Evolutionary conservation across 1,140 invertebrate genomes (phyloP).

Genomic region (Saccostrea echinata): DNA sequence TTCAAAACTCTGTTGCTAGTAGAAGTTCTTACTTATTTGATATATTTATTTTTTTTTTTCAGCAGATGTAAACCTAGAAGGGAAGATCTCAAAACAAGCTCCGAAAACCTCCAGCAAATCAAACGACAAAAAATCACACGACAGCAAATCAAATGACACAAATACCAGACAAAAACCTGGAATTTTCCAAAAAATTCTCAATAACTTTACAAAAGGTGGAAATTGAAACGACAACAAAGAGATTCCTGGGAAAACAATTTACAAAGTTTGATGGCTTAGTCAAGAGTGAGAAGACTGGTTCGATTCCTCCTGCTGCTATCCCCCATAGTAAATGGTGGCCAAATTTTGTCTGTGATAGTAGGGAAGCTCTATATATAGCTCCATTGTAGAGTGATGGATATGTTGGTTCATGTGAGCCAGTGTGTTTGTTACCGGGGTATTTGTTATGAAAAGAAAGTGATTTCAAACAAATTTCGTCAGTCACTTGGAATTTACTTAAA

Average conservation of each 20-base stretch:
- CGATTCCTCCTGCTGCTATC: not conserved
- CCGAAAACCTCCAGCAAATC: not conserved
- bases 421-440: not conserved
- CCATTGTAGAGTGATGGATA: no score
- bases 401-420: not conserved
- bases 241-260: not conserved
- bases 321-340: not conserved
- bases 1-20: not conserved
- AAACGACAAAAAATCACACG: not conserved
- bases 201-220: not conserved
- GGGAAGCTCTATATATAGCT: not conserved
- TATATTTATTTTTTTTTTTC: not conserved
- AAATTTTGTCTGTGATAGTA: constrained; percentile 19
- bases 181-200: not conserved
- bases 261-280: not conserved
- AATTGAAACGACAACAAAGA: not conserved
- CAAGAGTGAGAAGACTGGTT: not conserved
- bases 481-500: no score
- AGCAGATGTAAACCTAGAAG: not conserved
- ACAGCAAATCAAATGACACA: not conserved
- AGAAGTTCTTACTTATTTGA: no score
- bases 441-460: not conserved
- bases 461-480: not conserved
- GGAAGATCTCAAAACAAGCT: not conserved
- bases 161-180: not conserved